These are phyloP conservation scores for Coranthus polyacanthus DNA, from an alignment of 2,797 vertebrate species.

Conservation along the genomic window DNA sequence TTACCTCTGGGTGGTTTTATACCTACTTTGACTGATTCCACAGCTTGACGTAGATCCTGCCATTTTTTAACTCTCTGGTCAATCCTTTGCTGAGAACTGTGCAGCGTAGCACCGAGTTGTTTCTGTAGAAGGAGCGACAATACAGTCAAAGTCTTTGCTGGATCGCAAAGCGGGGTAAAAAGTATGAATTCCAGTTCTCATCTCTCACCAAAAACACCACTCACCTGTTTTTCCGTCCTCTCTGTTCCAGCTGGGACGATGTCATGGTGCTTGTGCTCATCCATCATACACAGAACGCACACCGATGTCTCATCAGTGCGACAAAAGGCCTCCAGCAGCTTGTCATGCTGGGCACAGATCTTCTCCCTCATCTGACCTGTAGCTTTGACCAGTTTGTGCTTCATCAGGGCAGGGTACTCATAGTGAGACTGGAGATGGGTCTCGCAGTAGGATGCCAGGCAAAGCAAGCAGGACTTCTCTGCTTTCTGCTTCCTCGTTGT, in stretches of 20 bases:
- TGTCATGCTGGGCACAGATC: slow-evolving; percentile 90
- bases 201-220: slow-evolving; percentile 32
- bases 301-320: slow-evolving; percentile 86
- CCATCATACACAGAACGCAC: slow-evolving; percentile 92
- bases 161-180: not conserved
- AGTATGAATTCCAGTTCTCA: too few species aligned
- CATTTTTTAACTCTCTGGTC: slow-evolving; percentile 85
- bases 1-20: too few species aligned
- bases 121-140: slow-evolving; percentile 73
- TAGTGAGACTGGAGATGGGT: slow-evolving; percentile 91
- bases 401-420: slow-evolving; percentile 90
- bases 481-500: slow-evolving; percentile 84
- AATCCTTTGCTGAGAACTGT: slow-evolving; percentile 85
- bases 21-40: slow-evolving; percentile 81
- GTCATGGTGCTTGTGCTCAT: slow-evolving; percentile 90
- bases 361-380: slow-evolving; percentile 89
- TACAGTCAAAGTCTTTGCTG: not conserved
- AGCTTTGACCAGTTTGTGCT: slow-evolving; percentile 91
- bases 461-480: slow-evolving; percentile 92
- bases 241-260: slow-evolving; percentile 85
- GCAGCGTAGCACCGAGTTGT: slow-evolving; percentile 80
- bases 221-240: slow-evolving; percentile 89
- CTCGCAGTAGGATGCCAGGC: slow-evolving; percentile 93
- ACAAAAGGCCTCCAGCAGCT: slow-evolving; percentile 93
- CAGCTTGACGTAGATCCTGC: slow-evolving; percentile 83